Conservation (phyloP, 2,113 vertebrate species). For the Tylochromis polylepis region DNA sequence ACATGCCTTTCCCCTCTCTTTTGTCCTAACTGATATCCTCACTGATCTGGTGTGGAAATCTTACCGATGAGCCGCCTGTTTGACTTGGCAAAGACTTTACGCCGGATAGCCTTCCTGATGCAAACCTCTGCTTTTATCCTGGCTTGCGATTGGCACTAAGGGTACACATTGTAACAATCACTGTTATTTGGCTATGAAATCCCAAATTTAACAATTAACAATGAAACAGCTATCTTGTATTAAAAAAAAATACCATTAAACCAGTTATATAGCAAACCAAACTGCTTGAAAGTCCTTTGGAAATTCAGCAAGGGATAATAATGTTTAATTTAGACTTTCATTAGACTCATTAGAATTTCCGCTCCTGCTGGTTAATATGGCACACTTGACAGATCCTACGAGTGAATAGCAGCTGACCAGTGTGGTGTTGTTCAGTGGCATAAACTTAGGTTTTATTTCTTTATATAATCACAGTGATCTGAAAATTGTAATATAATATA, state of each 20-base stretch:
- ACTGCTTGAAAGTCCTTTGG: background rate
- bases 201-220: rapidly evolving
- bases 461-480: background rate
- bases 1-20: background rate
- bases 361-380: background rate
- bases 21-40: background rate
- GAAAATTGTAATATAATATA: background rate
- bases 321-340: background rate
- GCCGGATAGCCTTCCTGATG: background rate
- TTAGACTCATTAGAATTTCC: background rate
- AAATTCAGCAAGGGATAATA: background rate
- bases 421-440: background rate
- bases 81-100: background rate
- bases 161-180: background rate
- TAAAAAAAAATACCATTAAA: background rate
- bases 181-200: background rate
- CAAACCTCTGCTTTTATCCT: background rate
- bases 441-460: background rate
- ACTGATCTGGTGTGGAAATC: background rate
- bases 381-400: background rate
- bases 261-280: background rate
- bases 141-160: background rate
- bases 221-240: background rate
- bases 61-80: background rate
- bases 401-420: background rate